Evolutionary conservation across 2,797 vertebrate genomes (phyloP).

Genomic region (Notolepis coatsorum): DNA sequence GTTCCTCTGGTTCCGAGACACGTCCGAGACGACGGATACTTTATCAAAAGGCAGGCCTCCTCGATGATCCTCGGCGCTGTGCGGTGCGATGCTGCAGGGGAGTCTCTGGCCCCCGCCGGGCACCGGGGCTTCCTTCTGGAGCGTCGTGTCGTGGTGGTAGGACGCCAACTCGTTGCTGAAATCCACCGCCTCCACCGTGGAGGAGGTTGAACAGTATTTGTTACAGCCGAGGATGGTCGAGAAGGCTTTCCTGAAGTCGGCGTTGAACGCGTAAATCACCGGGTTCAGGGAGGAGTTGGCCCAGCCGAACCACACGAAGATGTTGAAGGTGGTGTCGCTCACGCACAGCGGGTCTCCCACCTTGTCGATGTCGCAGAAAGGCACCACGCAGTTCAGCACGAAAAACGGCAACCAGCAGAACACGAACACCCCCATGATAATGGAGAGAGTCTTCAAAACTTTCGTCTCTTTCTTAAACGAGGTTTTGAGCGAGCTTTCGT

Average conservation of each 20-base stretch:
- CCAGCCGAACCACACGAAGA: conserved; percentile 86
- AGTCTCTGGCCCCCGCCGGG: conserved; percentile 53
- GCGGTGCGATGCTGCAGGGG: conserved; percentile 19
- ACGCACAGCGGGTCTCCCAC: conserved; percentile 74
- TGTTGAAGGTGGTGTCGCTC: conserved; percentile 77
- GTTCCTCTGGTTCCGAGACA: conserved; percentile 41
- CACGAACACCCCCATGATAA: conserved; percentile 84
- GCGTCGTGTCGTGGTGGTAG: conserved; percentile 79
- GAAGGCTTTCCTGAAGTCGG: conserved; percentile 83
- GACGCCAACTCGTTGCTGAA: conserved; percentile 86
- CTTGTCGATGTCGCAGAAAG: conserved; percentile 71
- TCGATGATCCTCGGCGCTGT: conserved; percentile 42
- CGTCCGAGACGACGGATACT: conserved; percentile 60
- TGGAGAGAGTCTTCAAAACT: conserved; percentile 82
- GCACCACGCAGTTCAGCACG: conserved; percentile 84
- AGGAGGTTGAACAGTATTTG: conserved; percentile 64
- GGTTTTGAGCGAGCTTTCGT: conserved; percentile 77
- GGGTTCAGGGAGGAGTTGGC: conserved; percentile 86
- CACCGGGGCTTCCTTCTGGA: conserved; percentile 72
- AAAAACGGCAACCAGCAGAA: conserved; percentile 88
- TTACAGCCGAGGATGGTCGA: conserved; percentile 79
- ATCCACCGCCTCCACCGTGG: conserved; percentile 74
- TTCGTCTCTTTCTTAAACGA: conserved; percentile 85
- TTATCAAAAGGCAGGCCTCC: conserved; percentile 60
- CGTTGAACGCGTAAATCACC: conserved; percentile 85